Conservation (phyloP, 2,888 invertebrate species). For the Acrobasis repandana region DNA sequence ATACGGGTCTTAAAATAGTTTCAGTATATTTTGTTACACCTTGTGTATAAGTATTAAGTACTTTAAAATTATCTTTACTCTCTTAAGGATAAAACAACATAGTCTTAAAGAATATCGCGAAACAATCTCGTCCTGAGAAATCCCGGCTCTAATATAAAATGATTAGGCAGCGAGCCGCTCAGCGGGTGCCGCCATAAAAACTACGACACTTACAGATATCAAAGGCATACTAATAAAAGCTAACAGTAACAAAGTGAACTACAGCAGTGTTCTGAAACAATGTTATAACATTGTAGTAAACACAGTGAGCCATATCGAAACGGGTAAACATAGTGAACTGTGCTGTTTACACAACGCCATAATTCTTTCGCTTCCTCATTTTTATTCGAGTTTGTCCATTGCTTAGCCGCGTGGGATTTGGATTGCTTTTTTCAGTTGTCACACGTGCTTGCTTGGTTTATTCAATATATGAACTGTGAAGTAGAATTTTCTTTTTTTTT, state of each 20-base stretch:
- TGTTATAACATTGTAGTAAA: slow-evolving; percentile 43
- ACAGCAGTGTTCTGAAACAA: slow-evolving; percentile 50
- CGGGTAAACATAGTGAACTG: slow-evolving; percentile 17
- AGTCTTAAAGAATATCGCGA: slow-evolving; percentile 22
- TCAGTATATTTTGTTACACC: too few species aligned
- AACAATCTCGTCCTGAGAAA: slow-evolving; percentile 14
- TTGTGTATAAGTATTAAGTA: neutral
- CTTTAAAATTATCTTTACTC: neutral
- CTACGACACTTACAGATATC: slow-evolving; percentile 63
- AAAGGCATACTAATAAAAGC: slow-evolving; percentile 69
- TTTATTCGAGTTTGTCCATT: slow-evolving; percentile 19
- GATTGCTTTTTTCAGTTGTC: neutral
- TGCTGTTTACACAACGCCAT: slow-evolving; percentile 17
- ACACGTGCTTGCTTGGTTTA: neutral
- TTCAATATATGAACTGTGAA: too few species aligned
- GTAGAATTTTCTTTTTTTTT: too few species aligned
- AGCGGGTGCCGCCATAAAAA: slow-evolving; percentile 58
- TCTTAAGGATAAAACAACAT: neutral
- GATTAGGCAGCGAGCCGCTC: slow-evolving; percentile 54
- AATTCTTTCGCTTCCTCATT: slow-evolving; percentile 16
- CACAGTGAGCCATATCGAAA: slow-evolving; percentile 21
- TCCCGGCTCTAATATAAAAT: slow-evolving; percentile 50
- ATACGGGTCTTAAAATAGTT: too few species aligned
- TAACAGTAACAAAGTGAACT: slow-evolving; percentile 58
- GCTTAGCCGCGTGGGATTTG: neutral